Evolutionary conservation across 2,113 vertebrate species (phyloP), one percentile per base, ranked within the genome.

Genomic region (Ceyx cyanopectus): DNA sequence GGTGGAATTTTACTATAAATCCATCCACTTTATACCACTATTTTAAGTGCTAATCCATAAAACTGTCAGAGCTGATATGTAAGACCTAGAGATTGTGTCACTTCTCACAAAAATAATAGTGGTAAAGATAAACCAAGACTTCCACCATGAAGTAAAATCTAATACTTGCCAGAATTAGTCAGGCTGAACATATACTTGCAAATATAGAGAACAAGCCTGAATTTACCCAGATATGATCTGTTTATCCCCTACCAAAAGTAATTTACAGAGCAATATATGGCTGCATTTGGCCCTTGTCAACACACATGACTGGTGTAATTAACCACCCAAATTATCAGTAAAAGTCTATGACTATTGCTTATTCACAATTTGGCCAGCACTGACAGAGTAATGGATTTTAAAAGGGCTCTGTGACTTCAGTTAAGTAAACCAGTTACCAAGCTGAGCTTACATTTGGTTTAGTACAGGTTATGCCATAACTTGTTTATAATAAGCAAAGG

Each of bases 111-210:
- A 72, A 85, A 22, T 45, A 30, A 8, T 23, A 83, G 3, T 1
- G 6, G 3, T 41, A 73, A 76, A 77, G n/a, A 34, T 20, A 77
- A 70, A 45, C 9, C 4, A 68, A 69, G 17, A 12, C 1, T 70
- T 63, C 11, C 29, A 58, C 6, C 4, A 18, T 67, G 26, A 60
- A 8, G 0, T 81, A 8, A 43, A 46, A 40, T 22, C 12, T 48
- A 61, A 48, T 68, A 45, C 61, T 72, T 78, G 2, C 7, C 12
- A 56, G 40, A 79, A 40, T 21, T 84, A 84, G 18, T 43, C 43
- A 75, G 12, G 3, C 4, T 58, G 14, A 61, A 5, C 2, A 51
- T 12, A 78, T 0, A 0, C 8, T 48, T 61, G 10, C 4, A 84
- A 72, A 89, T 34, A n/a, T 4, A 61, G 22, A 85, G 20, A 66